Conservation (phyloP, 2,113 vertebrate genomes). For the Daphoenositta chrysoptera region DNA sequence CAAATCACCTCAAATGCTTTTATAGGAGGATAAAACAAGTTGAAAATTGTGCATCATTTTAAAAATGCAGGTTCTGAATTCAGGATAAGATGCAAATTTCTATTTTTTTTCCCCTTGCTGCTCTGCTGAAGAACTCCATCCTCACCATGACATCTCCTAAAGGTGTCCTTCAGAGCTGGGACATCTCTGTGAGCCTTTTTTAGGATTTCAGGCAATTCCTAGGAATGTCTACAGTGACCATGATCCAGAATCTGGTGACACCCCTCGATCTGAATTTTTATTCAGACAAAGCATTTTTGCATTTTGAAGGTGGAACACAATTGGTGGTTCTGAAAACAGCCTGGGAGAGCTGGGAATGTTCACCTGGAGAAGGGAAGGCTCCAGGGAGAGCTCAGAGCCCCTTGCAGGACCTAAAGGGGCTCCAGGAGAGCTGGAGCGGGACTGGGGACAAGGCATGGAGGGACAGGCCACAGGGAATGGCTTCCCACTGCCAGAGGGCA, state of each 20-base stretch:
- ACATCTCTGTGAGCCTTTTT: not conserved
- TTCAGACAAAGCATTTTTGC: not conserved
- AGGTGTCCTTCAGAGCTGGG: not conserved
- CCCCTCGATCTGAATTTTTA: not conserved
- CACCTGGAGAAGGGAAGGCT: fast-evolving
- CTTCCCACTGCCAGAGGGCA: not conserved
- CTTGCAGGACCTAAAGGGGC: not conserved
- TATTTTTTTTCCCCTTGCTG: not conserved
- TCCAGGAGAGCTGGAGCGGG: not conserved
- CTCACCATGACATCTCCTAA: not conserved
- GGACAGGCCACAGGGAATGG: not conserved
- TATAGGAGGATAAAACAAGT: constrained; percentile 37
- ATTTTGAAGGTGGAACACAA: not conserved
- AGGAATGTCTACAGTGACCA: not conserved
- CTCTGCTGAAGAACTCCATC: not conserved
- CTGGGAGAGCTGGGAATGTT: fast-evolving
- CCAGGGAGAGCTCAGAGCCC: not conserved
- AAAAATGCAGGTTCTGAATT: constrained; percentile 31
- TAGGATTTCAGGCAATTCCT: not conserved
- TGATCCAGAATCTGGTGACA: not conserved
- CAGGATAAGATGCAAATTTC: not conserved
- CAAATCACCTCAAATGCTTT: constrained; percentile 65
- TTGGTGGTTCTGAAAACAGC: not conserved
- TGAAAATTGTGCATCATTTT: constrained; percentile 45
- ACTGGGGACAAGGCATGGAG: not conserved